Base-by-base conservation (phyloP, 2,113 vertebrate species). In the Bostrychus sinensis region DNA sequence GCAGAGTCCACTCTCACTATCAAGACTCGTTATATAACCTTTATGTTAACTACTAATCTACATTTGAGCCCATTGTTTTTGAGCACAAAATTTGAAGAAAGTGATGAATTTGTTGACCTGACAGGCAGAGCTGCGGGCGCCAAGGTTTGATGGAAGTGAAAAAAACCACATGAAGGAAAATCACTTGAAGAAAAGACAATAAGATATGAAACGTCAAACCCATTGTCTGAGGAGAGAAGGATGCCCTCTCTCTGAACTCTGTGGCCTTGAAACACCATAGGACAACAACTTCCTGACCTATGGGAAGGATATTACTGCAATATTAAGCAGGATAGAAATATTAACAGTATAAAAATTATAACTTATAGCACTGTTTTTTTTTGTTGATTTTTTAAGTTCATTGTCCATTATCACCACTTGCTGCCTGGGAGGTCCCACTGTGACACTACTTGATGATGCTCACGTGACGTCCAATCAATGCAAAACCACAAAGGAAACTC, bases 351-450 rank as follows among this genome's bases (percentile, higher is more conserved):
- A 90, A 85, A 90, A 70, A 73, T 60, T 85, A 75, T 88, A 88
- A 92, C 84, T 89, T 85, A 93, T 90, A 95, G 94, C 95, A 94
- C 93, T 93, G 85, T 76, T 76, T 48, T 1, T 34, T 48, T 11
- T 42, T 42, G n/a, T n/a, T 41, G 3, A 23, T 48, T 48, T 48
- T 86, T 72, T 16, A 73, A 88, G 84, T 81, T 80, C 81, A 72
- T 88, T 90, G 57, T 90, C 86, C 70, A 82, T 87, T 90, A 84
- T 86, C 87, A 91, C 92, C 88, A 91, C 91, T 94, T 60, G 87
- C 26, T 87, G 89, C 90, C 87, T 88, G 88, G 89, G 85, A 89
- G 81, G 92, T 90, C 90, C 83, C 60, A 82, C 88, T 80, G 75
- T 74, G 80, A 81, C 64, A 87, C 87, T 84, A 79, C 88, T 78